phyloP scores from a whole-genome alignment of 2,797 vertebrate species.

The Thalassophryne amazonica region DNA sequence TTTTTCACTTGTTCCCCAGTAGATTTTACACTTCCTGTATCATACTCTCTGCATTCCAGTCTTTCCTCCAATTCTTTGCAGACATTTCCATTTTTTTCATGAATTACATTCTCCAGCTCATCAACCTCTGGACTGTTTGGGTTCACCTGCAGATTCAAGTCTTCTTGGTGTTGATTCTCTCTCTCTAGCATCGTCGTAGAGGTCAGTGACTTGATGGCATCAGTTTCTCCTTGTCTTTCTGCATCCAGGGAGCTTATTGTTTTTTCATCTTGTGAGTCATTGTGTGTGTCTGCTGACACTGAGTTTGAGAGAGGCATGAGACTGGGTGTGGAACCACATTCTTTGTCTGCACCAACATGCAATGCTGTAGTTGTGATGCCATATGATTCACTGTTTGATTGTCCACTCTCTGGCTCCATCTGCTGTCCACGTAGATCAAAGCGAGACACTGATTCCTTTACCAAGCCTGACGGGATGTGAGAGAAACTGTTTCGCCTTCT shows the following conservation, averaged over 20 bases:
- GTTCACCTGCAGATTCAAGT: neutral
- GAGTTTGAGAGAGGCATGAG: neutral
- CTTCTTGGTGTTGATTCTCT: neutral
- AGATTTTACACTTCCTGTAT: neutral
- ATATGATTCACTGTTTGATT: constrained; percentile 4
- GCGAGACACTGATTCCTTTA: constrained; percentile 76
- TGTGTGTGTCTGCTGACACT: neutral
- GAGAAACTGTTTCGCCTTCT: constrained; percentile 74
- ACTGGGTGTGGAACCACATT: neutral
- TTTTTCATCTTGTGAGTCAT: neutral
- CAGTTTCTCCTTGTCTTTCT: neutral
- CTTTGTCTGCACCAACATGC: fast-evolving
- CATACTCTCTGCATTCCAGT: neutral
- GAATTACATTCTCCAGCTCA: neutral
- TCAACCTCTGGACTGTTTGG: fast-evolving
- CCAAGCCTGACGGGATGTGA: constrained; percentile 76
- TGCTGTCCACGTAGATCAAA: constrained; percentile 62
- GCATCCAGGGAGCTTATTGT: neutral
- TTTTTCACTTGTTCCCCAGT: neutral
- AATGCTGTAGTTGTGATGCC: neutral
- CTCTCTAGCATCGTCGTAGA: neutral
- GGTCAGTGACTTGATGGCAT: neutral
- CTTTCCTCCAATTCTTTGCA: neutral
- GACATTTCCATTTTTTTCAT: neutral
- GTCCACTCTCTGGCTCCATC: constrained; percentile 42